Evolutionary conservation across 2,888 invertebrate genomes (phyloP).

Genomic region (Labia minor): DNA sequence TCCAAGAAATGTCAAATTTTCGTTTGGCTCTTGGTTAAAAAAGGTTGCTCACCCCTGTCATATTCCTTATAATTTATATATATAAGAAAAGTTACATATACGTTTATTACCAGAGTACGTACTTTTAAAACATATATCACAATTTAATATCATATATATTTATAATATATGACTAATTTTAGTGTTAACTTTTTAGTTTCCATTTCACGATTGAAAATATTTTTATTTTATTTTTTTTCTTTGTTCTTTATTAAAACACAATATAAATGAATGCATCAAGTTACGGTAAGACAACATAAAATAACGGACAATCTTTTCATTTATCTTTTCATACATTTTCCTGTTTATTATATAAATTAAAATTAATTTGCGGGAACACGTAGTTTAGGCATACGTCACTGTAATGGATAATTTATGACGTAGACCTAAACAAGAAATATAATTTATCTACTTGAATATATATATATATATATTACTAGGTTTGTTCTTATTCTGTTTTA

Average conservation of each 20-base stretch:
- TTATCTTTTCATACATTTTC: neutral
- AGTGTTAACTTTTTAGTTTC: too few species aligned
- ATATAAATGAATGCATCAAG: constrained; percentile 2
- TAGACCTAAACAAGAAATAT: constrained; percentile 1
- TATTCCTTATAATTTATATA: too few species aligned
- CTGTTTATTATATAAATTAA: constrained; percentile 7
- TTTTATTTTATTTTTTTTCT: neutral
- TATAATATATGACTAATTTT: too few species aligned
- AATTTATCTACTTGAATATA: neutral
- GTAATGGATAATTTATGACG: neutral
- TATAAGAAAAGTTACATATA: too few species aligned
- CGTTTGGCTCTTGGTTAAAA: too few species aligned
- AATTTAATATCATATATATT: too few species aligned
- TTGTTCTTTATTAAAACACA: neutral
- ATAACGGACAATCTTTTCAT: neutral
- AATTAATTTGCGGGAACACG: constrained; percentile 7
- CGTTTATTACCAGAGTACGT: too few species aligned
- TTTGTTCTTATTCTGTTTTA: neutral
- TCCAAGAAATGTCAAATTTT: too few species aligned
- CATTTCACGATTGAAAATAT: too few species aligned
- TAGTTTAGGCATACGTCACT: constrained; percentile 1
- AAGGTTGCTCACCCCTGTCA: too few species aligned
- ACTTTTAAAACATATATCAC: too few species aligned
- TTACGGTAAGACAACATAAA: neutral
- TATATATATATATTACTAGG: neutral